phyloP scores from a whole-genome alignment of 2,797 vertebrate genomes.

The Pseudochirops cupreus region DNA sequence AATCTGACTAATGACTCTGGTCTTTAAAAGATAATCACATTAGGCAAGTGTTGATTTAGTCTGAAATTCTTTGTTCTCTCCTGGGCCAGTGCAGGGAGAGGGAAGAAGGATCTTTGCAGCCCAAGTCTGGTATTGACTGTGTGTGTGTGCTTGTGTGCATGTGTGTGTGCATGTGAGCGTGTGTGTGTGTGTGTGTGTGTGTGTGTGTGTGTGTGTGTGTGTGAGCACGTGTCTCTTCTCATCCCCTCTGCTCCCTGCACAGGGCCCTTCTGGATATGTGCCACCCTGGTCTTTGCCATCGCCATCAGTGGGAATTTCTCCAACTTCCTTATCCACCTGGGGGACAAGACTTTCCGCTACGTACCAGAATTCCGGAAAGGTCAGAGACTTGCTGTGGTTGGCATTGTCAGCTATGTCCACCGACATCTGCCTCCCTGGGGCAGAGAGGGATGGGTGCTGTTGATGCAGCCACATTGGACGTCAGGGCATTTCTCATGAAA shows the following conservation, averaged over 20 bases:
- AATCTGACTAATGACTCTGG: slow-evolving; percentile 55
- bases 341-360: slow-evolving; percentile 90
- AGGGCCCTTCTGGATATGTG: slow-evolving; percentile 99
- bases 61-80: slow-evolving; percentile 42
- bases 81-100: slow-evolving; percentile 37
- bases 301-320: slow-evolving; percentile 97
- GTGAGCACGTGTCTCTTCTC: slow-evolving; percentile 6
- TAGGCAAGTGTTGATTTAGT: slow-evolving; percentile 22
- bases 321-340: slow-evolving; percentile 90
- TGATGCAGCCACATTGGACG: not conserved
- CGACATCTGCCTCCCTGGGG: not conserved
- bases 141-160: too few relatives aligned
- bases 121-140: not conserved
- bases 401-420: not conserved
- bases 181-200: too few relatives aligned
- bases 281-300: slow-evolving; percentile 96
- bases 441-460: not conserved
- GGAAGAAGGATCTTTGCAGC: slow-evolving; percentile 1
- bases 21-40: slow-evolving; percentile 49
- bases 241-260: slow-evolving; percentile 55
- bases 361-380: slow-evolving; percentile 97
- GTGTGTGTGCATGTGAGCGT: too few relatives aligned
- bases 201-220: not conserved
- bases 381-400: slow-evolving; percentile 77
- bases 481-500: not conserved